Conservation (phyloP, 2,888 invertebrate species). For the Dynastes hyllus region DNA sequence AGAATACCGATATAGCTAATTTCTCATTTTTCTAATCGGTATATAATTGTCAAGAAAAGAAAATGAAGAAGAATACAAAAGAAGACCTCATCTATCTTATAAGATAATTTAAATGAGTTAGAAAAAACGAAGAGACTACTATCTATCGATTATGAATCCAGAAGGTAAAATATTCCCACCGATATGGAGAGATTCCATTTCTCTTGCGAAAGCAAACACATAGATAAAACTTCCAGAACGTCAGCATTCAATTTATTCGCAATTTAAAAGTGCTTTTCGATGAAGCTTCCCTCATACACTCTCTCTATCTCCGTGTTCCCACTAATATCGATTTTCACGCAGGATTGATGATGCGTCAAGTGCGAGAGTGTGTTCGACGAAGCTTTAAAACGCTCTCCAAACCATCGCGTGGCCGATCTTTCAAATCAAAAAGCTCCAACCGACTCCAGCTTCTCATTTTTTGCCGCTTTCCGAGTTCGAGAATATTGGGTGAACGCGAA, state of each 20-base stretch:
- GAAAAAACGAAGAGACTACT: background rate
- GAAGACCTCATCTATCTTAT: too few species aligned
- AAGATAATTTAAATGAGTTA: too few species aligned
- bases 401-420: too few species aligned
- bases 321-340: slow-evolving; percentile 26
- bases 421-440: background rate
- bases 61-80: too few species aligned
- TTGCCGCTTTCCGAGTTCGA: background rate
- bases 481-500: background rate
- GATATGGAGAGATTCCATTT: background rate
- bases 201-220: background rate
- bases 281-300: slow-evolving; percentile 40
- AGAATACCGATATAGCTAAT: too few species aligned
- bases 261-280: slow-evolving; percentile 64
- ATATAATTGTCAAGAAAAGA: too few species aligned
- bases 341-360: slow-evolving; percentile 45
- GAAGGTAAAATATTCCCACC: slow-evolving; percentile 1
- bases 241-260: slow-evolving; percentile 64
- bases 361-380: background rate
- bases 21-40: too few species aligned
- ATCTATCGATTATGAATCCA: background rate
- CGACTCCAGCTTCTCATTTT: background rate
- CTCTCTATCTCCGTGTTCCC: too few species aligned
- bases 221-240: slow-evolving; percentile 56
- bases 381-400: background rate